These are phyloP conservation scores for Colossoma macropomum DNA, from an alignment of 2,113 vertebrate species.

Conservation along the genomic window DNA sequence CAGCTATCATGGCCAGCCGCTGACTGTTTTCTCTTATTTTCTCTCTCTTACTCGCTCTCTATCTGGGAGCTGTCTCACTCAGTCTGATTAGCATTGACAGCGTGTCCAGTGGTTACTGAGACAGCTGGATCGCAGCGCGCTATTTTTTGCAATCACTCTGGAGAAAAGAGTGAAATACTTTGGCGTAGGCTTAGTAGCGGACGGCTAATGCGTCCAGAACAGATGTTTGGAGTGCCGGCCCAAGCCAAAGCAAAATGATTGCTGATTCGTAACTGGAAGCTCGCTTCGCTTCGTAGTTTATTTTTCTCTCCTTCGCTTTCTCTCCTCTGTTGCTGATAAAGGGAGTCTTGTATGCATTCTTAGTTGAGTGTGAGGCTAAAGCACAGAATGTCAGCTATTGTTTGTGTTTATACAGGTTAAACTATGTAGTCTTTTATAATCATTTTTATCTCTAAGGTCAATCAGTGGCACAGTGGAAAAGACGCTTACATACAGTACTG, in stretches of 20 bases:
- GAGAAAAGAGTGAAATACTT: slow-evolving; percentile 31
- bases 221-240: slow-evolving; percentile 40
- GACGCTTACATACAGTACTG: too few relatives aligned
- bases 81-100: slow-evolving; percentile 49
- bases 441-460: too few relatives aligned
- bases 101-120: neutral
- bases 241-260: neutral
- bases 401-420: neutral
- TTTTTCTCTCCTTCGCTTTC: slow-evolving; percentile 4
- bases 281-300: neutral
- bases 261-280: neutral
- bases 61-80: slow-evolving; percentile 8
- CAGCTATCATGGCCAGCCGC: neutral
- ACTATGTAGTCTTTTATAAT: too few relatives aligned
- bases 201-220: slow-evolving; percentile 29
- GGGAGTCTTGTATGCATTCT: neutral
- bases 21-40: slow-evolving; percentile 35
- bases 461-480: too few relatives aligned
- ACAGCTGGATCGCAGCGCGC: neutral
- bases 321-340: neutral
- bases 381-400: neutral
- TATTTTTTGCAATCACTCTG: slow-evolving; percentile 23
- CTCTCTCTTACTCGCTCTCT: slow-evolving; percentile 14
- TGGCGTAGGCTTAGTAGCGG: slow-evolving; percentile 11
- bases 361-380: neutral